Base-by-base conservation (phyloP, 2,888 invertebrate species). In the Leptinotarsa peninsularis region DNA sequence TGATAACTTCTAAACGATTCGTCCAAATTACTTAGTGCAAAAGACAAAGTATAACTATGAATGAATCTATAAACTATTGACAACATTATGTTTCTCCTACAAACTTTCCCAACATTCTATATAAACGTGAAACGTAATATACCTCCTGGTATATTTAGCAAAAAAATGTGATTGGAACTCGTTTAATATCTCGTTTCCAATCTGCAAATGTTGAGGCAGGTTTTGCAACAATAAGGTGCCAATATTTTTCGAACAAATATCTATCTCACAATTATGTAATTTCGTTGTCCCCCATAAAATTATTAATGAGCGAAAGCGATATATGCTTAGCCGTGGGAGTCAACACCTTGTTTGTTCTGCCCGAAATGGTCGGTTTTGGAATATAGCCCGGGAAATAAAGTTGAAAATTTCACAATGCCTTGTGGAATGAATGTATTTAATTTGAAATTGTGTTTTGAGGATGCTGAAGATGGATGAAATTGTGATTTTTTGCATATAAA, bases 281-380 rank as follows among this genome's bases (percentile, higher is more conserved):
- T 43, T 18, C 58, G 33, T 52, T 66, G 66, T 66, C 52, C 18
- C 72, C 54, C 66, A 66, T 72, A 54, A 52, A 72, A 66, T 72
- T 18, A 66, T 72, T 72, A 63, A 66, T 72, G 66, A 71, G 71
- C 50, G 71, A 71, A 71, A 71, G 71, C 33, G 21, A 23, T 68
- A 33, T 71, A 17, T 33, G 63, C 17, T 66, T 69, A 33, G 69
- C 56, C 18, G 56, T 54, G 54, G 56, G 69, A 43, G 56, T 54
- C 43, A 56, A 69, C 43, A 56, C 56, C 43, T 27, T 69, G 23
- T 56, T 63, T 43, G 17, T 63, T 43, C 43, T 43, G 63, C 0
- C 63, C 54, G 56, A 56, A 15, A 69, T 56, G 18, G 56, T 27
- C 27, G 23, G 69, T 23, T 54, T 43, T n/a, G 54, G 18, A 52